Conservation (phyloP, 1,140 invertebrate genomes). For the Hypothenemus hampei region DNA sequence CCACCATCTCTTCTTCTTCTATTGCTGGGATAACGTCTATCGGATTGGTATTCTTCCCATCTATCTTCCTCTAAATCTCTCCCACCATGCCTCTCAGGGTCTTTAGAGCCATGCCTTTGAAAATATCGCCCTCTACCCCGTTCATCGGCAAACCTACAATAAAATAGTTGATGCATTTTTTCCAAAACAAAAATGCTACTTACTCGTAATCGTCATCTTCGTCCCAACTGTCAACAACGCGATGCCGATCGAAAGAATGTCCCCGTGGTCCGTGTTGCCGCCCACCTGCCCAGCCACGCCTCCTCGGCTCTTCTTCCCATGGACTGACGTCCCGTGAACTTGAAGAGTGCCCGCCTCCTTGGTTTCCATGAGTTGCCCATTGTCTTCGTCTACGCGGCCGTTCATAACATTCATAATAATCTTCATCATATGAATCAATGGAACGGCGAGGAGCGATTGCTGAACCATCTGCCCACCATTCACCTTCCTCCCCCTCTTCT, state of each 20-base stretch:
- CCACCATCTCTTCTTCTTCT: conserved; percentile 31
- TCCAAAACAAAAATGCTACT: conserved; percentile 22
- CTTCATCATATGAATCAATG: conserved; percentile 45
- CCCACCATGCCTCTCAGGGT: conserved; percentile 32
- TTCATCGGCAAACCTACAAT: conserved; percentile 38
- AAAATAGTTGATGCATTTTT: background rate
- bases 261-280: conserved; percentile 34
- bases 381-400: conserved; percentile 37
- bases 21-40: conserved; percentile 36
- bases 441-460: conserved; percentile 38
- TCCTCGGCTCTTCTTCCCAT: conserved; percentile 61
- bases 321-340: conserved; percentile 65
- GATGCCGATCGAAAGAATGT: conserved; percentile 38
- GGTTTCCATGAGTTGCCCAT: conserved; percentile 19
- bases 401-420: conserved; percentile 43
- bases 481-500: conserved; percentile 46
- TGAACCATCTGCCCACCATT: conserved; percentile 34
- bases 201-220: conserved; percentile 53
- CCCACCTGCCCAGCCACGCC: conserved; percentile 42
- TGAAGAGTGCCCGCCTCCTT: conserved; percentile 54
- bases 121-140: conserved; percentile 35
- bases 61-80: conserved; percentile 35
- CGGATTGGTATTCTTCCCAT: conserved; percentile 36
- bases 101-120: conserved; percentile 33
- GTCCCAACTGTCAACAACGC: conserved; percentile 46